A percentile compares a stretch with the other conserved stretches of the same genome.
Conservation (phyloP, 92 coral and sea anemone genomes). For the Porites lobata region DNA sequence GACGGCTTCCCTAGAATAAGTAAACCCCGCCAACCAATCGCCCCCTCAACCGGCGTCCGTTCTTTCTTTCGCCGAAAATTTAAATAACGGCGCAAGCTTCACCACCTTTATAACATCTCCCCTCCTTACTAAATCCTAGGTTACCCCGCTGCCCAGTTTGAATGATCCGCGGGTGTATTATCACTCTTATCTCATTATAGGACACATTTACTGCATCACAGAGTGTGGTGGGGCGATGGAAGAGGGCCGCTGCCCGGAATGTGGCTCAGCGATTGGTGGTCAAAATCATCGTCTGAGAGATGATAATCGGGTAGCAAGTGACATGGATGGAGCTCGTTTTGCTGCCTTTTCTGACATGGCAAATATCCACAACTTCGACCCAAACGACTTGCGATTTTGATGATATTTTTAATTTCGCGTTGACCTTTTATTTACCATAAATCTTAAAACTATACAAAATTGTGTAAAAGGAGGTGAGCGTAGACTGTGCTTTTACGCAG, state of each 20-base stretch:
- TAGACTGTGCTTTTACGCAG: too few relatives aligned
- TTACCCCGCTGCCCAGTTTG: too few relatives aligned
- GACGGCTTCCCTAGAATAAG: too few relatives aligned
- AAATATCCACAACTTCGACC: constrained; percentile 74
- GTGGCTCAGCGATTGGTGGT: constrained; percentile 85
- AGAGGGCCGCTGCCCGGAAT: constrained; percentile 87
- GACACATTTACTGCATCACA: constrained; percentile 91
- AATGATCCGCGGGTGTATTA: background rate
- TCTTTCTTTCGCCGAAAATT: too few relatives aligned
- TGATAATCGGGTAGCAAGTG: constrained; percentile 82
- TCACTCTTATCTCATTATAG: constrained; percentile 23
- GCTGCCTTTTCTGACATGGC: constrained; percentile 82
- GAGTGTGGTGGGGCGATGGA: constrained; percentile 96
- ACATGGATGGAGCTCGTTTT: constrained; percentile 92
- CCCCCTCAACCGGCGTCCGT: too few relatives aligned
- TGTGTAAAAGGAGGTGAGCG: too few relatives aligned
- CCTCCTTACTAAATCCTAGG: too few relatives aligned
- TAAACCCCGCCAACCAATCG: too few relatives aligned
- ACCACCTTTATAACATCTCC: too few relatives aligned
- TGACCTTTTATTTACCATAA: background rate
- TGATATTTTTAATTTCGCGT: background rate
- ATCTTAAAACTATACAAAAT: too few relatives aligned
- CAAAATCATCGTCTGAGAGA: constrained; percentile 63
- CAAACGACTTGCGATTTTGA: background rate
- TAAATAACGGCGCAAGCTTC: too few relatives aligned